A percentile compares a stretch with the other conserved stretches of the same genome.
Evolutionary conservation across 2,113 vertebrate species (phyloP).

Genomic region (Melanocharis versteri): DNA sequence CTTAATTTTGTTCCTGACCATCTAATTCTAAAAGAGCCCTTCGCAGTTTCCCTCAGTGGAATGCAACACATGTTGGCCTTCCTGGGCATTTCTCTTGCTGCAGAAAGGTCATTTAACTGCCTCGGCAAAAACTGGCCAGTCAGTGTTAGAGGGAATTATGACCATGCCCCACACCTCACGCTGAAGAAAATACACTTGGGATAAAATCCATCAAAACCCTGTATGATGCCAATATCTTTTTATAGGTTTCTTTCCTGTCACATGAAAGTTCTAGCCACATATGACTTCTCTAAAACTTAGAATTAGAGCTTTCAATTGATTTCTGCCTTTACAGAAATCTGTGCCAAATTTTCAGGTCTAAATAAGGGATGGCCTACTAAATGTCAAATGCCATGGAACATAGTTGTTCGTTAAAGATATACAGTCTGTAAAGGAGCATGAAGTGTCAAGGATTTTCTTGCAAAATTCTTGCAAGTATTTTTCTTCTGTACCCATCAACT

Average conservation of each 20-base stretch:
- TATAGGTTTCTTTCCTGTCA: not conserved
- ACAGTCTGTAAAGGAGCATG: not conserved
- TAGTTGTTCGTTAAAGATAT: not conserved
- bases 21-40: not conserved
- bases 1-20: not conserved
- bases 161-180: not conserved
- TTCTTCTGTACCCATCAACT: not conserved
- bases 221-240: not conserved
- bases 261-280: not conserved
- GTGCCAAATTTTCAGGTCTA: not conserved
- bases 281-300: not conserved
- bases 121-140: rapidly evolving
- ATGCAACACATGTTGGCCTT: not conserved
- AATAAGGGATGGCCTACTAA: not conserved
- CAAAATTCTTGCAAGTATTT: too few species aligned
- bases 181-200: not conserved
- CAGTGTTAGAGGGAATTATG: not conserved
- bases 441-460: not conserved
- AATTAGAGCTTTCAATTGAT: not conserved
- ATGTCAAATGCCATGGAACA: not conserved
- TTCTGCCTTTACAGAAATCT: not conserved
- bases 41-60: rapidly evolving
- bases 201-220: not conserved
- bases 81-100: not conserved
- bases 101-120: not conserved